phyloP scores from a whole-genome alignment of 2,113 vertebrate genomes.

The Caranx melampygus region DNA sequence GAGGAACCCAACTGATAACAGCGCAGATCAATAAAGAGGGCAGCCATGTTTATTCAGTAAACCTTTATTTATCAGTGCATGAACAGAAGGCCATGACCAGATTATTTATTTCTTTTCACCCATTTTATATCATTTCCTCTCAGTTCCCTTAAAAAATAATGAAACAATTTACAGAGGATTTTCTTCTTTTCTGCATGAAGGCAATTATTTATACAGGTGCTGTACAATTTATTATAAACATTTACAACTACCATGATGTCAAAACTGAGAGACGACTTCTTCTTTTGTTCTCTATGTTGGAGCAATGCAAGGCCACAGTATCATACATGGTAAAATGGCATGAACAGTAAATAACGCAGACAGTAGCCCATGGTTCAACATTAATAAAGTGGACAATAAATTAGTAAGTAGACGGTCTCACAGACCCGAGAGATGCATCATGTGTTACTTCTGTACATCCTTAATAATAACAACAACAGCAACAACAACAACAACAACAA shows the following conservation, averaged over 20 bases:
- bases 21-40: background rate
- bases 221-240: conserved; percentile 99
- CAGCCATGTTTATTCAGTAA: conserved; percentile 79
- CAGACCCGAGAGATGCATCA: conserved; percentile 35
- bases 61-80: conserved; percentile 86
- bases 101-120: conserved; percentile 75
- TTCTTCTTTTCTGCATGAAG: conserved; percentile 86
- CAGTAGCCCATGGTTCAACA: conserved; percentile 58
- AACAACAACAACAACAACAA: no score
- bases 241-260: conserved; percentile 93
- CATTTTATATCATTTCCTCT: conserved; percentile 81
- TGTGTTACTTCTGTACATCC: conserved; percentile 37
- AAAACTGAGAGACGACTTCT: conserved; percentile 73
- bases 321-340: conserved; percentile 68
- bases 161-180: conserved; percentile 95
- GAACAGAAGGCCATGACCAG: conserved; percentile 85
- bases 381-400: conserved; percentile 60
- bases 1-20: no score
- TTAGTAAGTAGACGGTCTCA: conserved; percentile 48
- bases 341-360: conserved; percentile 67
- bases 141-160: conserved; percentile 99
- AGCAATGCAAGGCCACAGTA: conserved; percentile 93
- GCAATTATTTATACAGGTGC: conserved; percentile 96
- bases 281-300: conserved; percentile 65
- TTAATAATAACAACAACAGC: background rate